Evolutionary conservation across 2,113 vertebrate genomes (phyloP).

Genomic region (Ceyx cyanopectus): DNA sequence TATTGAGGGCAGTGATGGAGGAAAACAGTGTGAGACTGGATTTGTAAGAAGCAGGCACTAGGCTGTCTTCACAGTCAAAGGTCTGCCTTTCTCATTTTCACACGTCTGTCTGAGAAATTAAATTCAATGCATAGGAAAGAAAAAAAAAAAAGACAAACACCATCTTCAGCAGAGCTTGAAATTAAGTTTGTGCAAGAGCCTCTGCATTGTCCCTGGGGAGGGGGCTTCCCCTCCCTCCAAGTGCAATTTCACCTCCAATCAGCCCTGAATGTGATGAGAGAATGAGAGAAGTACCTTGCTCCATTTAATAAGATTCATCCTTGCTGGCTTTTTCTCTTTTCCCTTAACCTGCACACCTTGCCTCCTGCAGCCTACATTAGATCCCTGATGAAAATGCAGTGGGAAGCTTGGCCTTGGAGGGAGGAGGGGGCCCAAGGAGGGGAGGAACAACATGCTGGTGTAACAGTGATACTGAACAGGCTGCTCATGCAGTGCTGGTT

Average conservation of each 20-base stretch:
- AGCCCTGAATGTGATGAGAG: background rate
- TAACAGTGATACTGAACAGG: background rate
- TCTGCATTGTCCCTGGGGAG: slow-evolving; percentile 42
- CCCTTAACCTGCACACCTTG: background rate
- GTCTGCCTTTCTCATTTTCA: slow-evolving; percentile 60
- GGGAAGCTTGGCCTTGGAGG: background rate
- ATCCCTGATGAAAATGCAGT: background rate
- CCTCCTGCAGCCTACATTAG: background rate
- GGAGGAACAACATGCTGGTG: background rate
- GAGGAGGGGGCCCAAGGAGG: background rate
- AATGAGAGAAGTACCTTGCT: background rate
- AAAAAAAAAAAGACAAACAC: background rate
- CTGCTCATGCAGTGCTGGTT: background rate
- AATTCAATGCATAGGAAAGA: slow-evolving; percentile 13
- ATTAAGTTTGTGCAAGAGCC: slow-evolving; percentile 58
- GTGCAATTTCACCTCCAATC: slow-evolving; percentile 26
- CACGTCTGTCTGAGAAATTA: slow-evolving; percentile 45
- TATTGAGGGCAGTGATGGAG: background rate
- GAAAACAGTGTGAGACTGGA: background rate
- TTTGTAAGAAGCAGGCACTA: background rate
- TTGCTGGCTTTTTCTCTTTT: background rate
- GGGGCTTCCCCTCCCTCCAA: slow-evolving; percentile 4
- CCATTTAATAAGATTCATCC: slow-evolving; percentile 16
- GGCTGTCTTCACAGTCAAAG: slow-evolving; percentile 42
- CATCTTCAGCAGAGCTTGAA: slow-evolving; percentile 72